phyloP scores from a whole-genome alignment of 2,797 vertebrate genomes.

The Echeneis naucrates region DNA sequence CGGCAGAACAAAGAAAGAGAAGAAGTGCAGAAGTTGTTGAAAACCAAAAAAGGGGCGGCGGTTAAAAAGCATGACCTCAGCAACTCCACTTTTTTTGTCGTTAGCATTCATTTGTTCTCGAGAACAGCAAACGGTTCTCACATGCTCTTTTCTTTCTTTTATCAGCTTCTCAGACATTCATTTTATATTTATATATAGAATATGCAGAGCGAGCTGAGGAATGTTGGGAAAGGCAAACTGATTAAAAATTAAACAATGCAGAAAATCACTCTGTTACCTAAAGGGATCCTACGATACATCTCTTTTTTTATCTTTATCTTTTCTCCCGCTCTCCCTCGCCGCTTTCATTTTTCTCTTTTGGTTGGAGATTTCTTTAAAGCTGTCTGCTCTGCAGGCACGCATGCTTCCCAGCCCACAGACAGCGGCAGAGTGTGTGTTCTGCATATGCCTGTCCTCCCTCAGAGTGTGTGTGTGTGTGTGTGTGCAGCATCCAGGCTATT shows the following conservation, averaged over 20 bases:
- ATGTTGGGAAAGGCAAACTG: constrained; percentile 83
- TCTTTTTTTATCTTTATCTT: constrained; percentile 72
- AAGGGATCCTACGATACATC: constrained; percentile 83
- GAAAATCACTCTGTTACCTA: constrained; percentile 88
- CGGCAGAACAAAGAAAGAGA: constrained; percentile 75
- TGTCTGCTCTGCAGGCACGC: constrained; percentile 77
- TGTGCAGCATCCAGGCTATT: constrained; percentile 77
- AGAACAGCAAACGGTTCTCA: constrained; percentile 85
- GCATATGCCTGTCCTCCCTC: constrained; percentile 47
- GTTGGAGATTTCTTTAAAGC: constrained; percentile 83
- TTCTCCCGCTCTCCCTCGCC: constrained; percentile 67
- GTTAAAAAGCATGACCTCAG: constrained; percentile 76
- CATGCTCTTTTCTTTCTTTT: constrained; percentile 77
- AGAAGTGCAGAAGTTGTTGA: constrained; percentile 62
- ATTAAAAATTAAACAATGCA: constrained; percentile 91
- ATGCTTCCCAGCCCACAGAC: constrained; percentile 71
- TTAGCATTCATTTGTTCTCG: constrained; percentile 81
- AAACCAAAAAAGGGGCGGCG: constrained; percentile 23
- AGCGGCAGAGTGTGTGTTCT: constrained; percentile 68
- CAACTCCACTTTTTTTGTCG: constrained; percentile 74
- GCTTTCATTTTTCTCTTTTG: constrained; percentile 69
- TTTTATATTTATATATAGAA: constrained; percentile 89
- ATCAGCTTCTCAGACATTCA: constrained; percentile 86
- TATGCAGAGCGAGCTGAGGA: constrained; percentile 85
- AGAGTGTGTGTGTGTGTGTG: constrained; percentile 34